Conservation (phyloP, 2,888 invertebrate species). For the Phengaris alcon region DNA sequence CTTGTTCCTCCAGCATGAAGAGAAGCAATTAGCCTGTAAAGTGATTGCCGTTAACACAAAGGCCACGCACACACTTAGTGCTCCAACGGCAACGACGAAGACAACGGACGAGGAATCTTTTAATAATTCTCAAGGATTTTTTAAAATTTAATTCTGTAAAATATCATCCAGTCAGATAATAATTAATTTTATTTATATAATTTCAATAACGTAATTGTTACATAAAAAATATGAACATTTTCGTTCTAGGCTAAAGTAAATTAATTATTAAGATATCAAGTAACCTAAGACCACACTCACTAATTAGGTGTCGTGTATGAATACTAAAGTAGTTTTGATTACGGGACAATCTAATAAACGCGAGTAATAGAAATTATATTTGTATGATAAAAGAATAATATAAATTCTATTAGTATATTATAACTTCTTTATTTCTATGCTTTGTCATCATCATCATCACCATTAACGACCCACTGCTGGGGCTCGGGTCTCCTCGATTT, state of each 20-base stretch:
- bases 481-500: too few relatives aligned
- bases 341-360: background rate
- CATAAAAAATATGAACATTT: background rate
- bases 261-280: background rate
- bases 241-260: background rate
- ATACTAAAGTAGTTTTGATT: constrained; percentile 17
- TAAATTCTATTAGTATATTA: background rate
- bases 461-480: too few relatives aligned
- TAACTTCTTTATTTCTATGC: too few relatives aligned
- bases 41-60: constrained; percentile 55
- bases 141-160: too few relatives aligned
- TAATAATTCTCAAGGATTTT: too few relatives aligned
- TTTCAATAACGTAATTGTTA: too few relatives aligned
- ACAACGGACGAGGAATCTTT: too few relatives aligned
- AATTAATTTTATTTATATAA: too few relatives aligned
- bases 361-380: background rate
- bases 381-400: background rate
- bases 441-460: too few relatives aligned
- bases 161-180: too few relatives aligned
- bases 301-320: constrained; percentile 4
- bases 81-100: background rate
- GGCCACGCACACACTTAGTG: constrained; percentile 32
- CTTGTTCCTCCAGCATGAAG: constrained; percentile 62
- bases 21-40: constrained; percentile 65
- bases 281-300: background rate